Conservation (phyloP, 2,113 vertebrate genomes). For the Corythornis vintsioides region DNA sequence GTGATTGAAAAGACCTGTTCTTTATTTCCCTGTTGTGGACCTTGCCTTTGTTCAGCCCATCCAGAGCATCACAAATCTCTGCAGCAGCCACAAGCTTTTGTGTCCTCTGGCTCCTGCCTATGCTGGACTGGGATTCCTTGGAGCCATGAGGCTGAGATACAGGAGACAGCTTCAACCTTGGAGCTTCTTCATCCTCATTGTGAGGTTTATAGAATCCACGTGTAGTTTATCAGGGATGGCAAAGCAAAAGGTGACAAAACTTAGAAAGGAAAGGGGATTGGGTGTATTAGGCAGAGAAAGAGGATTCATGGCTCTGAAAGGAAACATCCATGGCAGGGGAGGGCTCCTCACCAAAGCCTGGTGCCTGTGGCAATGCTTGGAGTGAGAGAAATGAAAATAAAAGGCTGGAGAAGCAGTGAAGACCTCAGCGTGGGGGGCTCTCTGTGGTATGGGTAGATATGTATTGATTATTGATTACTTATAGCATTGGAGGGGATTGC, state of each 20-base stretch:
- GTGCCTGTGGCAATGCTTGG: neutral
- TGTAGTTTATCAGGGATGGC: neutral
- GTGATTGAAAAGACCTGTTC: neutral
- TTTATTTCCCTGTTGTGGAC: neutral
- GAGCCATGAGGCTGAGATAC: neutral
- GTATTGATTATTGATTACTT: neutral
- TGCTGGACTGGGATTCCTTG: neutral
- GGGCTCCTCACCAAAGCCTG: neutral
- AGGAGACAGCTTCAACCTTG: neutral
- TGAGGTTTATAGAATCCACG: rapidly evolving
- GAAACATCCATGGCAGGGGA: neutral
- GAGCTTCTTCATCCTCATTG: neutral
- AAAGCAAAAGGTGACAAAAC: neutral
- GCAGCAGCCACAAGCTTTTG: neutral
- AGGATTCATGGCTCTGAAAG: neutral
- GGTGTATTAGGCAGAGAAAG: neutral
- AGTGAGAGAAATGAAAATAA: neutral
- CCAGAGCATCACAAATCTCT: neutral
- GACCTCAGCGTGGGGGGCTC: neutral
- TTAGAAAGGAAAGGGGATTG: neutral
- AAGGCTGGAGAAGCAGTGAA: neutral
- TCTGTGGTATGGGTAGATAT: neutral
- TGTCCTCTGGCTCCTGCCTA: neutral
- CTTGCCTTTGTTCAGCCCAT: neutral
- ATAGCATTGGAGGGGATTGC: neutral